A percentile compares a stretch with the other conserved stretches of the same genome.
These are phyloP conservation scores for Cercopithecus mitis DNA, from an alignment of 2,797 vertebrate genomes.

Conservation along the genomic window DNA sequence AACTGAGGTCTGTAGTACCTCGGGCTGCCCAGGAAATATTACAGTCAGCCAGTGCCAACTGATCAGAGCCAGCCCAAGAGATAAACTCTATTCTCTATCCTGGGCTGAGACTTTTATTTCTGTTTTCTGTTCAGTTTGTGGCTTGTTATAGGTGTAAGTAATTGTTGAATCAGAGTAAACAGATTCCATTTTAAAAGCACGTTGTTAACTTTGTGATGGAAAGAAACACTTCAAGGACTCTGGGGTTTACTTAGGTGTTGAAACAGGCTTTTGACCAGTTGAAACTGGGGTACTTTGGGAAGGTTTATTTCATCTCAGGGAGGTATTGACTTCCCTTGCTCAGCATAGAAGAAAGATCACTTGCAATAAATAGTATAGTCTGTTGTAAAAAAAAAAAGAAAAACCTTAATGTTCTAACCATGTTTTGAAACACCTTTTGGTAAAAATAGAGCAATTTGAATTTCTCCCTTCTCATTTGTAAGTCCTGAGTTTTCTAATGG, in stretches of 20 bases:
- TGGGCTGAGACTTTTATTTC: not conserved
- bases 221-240: not conserved
- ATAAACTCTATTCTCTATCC: not conserved
- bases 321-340: not conserved
- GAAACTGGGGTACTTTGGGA: not conserved
- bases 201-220: not conserved
- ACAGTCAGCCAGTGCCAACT: not conserved
- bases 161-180: not conserved
- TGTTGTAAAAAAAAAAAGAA: not conserved
- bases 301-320: not conserved
- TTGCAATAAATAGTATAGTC: not conserved
- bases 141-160: not conserved
- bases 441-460: slow-evolving; percentile 14
- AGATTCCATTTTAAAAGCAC: not conserved
- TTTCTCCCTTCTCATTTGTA: not conserved
- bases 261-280: not conserved
- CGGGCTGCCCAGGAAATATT: rapidly evolving
- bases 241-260: not conserved
- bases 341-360: not conserved
- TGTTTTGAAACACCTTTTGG: not conserved
- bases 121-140: not conserved
- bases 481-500: not conserved
- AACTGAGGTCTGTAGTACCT: not conserved
- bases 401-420: not conserved
- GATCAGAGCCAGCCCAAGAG: not conserved